Percentiles rank a stretch among this genome's conserved stretches.
Evolutionary conservation across 2,888 invertebrate genomes (phyloP).

Genomic region (Zaprionus bogoriensis): DNA sequence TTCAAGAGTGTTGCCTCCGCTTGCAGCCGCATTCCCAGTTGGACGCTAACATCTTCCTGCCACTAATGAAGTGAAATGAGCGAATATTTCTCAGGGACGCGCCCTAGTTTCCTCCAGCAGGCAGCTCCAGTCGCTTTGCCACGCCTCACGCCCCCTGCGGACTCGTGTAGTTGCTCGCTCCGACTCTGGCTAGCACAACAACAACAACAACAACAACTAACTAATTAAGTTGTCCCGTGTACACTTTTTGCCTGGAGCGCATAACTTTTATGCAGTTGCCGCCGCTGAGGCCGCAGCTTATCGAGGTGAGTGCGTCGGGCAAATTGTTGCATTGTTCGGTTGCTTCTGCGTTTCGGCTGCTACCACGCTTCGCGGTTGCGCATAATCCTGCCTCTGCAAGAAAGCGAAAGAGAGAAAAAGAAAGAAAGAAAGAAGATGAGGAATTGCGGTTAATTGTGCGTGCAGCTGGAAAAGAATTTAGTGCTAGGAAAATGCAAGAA

Average conservation of each 20-base stretch:
- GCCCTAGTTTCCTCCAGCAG: slow-evolving; percentile 11
- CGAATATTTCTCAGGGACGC: slow-evolving; percentile 64
- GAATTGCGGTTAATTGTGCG: slow-evolving; percentile 52
- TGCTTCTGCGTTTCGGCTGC: slow-evolving; percentile 28
- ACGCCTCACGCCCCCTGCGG: not conserved
- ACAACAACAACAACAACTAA: too few relatives aligned
- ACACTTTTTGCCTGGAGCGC: slow-evolving; percentile 69
- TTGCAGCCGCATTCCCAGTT: slow-evolving; percentile 32
- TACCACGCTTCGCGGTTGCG: slow-evolving; percentile 12
- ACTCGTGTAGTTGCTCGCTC: slow-evolving; percentile 4
- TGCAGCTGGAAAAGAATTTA: slow-evolving; percentile 8
- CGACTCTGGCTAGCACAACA: slow-evolving; percentile 59
- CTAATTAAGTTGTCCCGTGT: slow-evolving; percentile 78
- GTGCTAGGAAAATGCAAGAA: not conserved
- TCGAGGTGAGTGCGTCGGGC: slow-evolving; percentile 57
- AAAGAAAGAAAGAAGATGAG: slow-evolving; percentile 6
- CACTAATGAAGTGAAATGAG: slow-evolving; percentile 75
- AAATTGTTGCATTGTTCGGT: slow-evolving; percentile 69
- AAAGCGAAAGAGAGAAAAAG: slow-evolving; percentile 14
- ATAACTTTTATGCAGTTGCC: slow-evolving; percentile 61
- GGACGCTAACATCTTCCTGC: slow-evolving; percentile 54
- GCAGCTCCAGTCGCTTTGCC: not conserved
- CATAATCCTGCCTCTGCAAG: slow-evolving; percentile 24
- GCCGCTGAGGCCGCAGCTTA: slow-evolving; percentile 43
- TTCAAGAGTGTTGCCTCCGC: not conserved